A percentile compares a stretch with the other conserved stretches of the same genome.
These are phyloP conservation scores for Nothobranchius furzeri DNA, from an alignment of 2,113 vertebrate species.

Conservation along the genomic window DNA sequence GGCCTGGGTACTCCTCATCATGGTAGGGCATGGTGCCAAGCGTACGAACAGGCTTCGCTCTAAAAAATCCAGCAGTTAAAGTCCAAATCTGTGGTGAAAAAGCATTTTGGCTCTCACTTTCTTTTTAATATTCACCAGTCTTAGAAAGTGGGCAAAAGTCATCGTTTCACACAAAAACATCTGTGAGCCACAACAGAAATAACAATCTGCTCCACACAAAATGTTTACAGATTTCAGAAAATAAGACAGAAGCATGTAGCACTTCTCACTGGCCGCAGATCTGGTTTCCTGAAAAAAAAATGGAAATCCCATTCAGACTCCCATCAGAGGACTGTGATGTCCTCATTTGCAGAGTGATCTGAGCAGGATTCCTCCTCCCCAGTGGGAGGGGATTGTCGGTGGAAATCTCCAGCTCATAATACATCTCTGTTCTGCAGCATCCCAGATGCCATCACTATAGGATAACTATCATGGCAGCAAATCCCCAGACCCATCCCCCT, in stretches of 20 bases:
- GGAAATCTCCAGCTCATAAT: conserved; percentile 54
- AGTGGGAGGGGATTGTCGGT: conserved; percentile 41
- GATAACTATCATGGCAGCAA: conserved; percentile 43
- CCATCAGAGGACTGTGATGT: conserved; percentile 25
- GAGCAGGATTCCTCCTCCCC: conserved; percentile 17
- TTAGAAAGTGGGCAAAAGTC: conserved; percentile 17
- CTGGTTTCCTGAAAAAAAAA: not conserved
- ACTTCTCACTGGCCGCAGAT: not conserved
- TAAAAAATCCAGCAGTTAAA: conserved; percentile 26
- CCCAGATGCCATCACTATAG: conserved; percentile 55
- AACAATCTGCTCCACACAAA: not conserved
- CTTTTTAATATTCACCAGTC: not conserved
- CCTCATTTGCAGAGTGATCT: conserved; percentile 37
- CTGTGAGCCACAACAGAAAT: not conserved
- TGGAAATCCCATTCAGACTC: conserved; percentile 10
- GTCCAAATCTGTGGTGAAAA: conserved; percentile 6
- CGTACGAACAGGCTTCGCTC: conserved; percentile 5
- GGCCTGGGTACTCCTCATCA: conserved; percentile 70
- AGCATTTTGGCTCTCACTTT: conserved; percentile 17
- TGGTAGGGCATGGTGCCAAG: conserved; percentile 68
- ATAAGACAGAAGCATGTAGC: not conserved
- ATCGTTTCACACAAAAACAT: conserved; percentile 14
- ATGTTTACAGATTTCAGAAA: not conserved
- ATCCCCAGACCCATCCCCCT: conserved; percentile 37
- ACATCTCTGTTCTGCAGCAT: conserved; percentile 47